Evolutionary conservation across 2,113 vertebrate genomes (phyloP).

Genomic region (Gymnobelideus leadbeateri): DNA sequence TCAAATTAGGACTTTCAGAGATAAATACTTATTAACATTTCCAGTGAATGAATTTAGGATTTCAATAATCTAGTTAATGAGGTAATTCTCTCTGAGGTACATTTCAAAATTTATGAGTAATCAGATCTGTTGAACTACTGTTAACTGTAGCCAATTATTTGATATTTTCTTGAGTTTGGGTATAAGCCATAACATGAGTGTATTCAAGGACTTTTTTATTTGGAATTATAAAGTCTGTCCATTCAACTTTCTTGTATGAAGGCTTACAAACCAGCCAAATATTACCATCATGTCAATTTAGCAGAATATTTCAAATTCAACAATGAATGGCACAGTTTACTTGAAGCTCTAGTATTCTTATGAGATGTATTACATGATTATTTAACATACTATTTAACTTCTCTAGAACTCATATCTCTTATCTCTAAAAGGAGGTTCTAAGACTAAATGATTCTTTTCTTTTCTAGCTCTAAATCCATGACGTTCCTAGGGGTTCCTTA

Average conservation of each 20-base stretch:
- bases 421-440: neutral
- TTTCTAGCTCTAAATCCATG: neutral
- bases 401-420: neutral
- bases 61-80: neutral
- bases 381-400: neutral
- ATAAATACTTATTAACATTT: neutral
- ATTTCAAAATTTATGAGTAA: neutral
- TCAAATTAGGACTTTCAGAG: neutral
- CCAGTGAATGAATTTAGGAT: neutral
- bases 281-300: too few relatives aligned
- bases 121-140: neutral
- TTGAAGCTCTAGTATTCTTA: too few relatives aligned
- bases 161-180: neutral
- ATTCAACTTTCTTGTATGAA: neutral
- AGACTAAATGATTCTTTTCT: neutral
- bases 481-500: neutral
- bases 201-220: neutral
- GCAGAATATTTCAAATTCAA: too few relatives aligned
- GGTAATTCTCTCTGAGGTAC: neutral
- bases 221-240: neutral
- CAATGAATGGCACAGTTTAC: too few relatives aligned
- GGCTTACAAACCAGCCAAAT: neutral
- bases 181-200: neutral
- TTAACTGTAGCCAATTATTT: neutral
- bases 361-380: neutral